These are phyloP conservation scores for Malacoctenus gilli DNA, from an alignment of 2,797 vertebrate species.

Conservation along the genomic window DNA sequence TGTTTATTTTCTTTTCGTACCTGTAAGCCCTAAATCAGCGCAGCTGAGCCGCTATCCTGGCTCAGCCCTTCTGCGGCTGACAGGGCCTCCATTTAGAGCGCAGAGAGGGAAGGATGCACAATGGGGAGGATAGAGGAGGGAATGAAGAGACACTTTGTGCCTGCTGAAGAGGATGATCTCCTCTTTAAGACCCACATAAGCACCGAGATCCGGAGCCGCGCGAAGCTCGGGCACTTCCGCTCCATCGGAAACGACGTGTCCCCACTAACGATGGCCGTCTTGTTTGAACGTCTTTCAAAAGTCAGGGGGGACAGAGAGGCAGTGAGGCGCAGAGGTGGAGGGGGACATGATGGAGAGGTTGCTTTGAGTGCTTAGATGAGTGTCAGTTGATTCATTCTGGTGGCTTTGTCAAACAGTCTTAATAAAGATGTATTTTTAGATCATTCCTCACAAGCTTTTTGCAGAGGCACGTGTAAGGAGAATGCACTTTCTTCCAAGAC, in stretches of 20 bases:
- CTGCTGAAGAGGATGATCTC: conserved; percentile 63
- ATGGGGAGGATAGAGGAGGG: conserved; percentile 74
- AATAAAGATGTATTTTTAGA: neutral
- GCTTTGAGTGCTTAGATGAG: conserved; percentile 45
- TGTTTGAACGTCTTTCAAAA: conserved; percentile 69
- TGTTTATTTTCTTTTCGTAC: conserved; percentile 47
- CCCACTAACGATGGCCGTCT: conserved; percentile 64
- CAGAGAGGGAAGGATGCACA: conserved; percentile 67
- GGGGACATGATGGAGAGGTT: conserved; percentile 36
- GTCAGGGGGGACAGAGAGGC: conserved; percentile 31
- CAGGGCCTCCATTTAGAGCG: conserved; percentile 78
- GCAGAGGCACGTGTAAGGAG: too few relatives aligned
- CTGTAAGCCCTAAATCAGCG: conserved; percentile 53
- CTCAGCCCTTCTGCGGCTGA: conserved; percentile 58
- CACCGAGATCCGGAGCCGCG: conserved; percentile 79
- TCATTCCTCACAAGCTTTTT: too few relatives aligned
- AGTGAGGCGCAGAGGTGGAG: conserved; percentile 16
- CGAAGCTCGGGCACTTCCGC: conserved; percentile 67
- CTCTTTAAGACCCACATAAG: conserved; percentile 53
- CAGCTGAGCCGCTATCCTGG: conserved; percentile 79
- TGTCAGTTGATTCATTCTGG: conserved; percentile 14
- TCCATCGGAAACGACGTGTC: conserved; percentile 78
- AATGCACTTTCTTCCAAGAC: conserved; percentile 9
- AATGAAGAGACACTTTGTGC: conserved; percentile 82
- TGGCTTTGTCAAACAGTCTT: conserved; percentile 1